Evolutionary conservation across 2,888 invertebrate species (phyloP).

Genomic region (Epirrita christyi): DNA sequence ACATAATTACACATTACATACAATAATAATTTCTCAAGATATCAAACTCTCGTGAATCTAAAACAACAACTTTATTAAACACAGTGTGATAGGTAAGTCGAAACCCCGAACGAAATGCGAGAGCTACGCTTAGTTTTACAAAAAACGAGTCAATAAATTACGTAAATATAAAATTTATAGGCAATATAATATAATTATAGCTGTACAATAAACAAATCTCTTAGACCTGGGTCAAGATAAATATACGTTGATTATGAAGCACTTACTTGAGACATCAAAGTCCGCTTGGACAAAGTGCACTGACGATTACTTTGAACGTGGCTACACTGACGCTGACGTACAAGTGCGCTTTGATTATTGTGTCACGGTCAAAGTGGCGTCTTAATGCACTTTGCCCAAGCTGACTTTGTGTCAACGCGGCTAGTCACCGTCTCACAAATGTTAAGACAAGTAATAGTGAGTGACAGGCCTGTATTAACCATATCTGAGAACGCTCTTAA

Average conservation of each 20-base stretch:
- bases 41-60: conserved; percentile 76
- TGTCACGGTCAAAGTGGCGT: no score
- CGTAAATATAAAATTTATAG: conserved; percentile 80
- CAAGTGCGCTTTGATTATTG: no score
- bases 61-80: conserved; percentile 75
- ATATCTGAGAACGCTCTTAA: no score
- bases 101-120: conserved; percentile 79
- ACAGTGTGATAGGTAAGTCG: conserved; percentile 71
- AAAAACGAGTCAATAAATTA: conserved; percentile 81
- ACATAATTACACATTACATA: conserved; percentile 84
- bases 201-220: conserved; percentile 72
- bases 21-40: conserved; percentile 83
- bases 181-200: conserved; percentile 64
- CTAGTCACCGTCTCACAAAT: no score
- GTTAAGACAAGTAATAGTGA: no score
- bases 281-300: no score
- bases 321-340: no score
- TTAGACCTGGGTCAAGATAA: conserved; percentile 41
- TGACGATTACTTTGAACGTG: no score
- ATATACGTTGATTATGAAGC: conserved; percentile 33
- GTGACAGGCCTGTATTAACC: no score
- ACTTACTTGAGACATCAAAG: not conserved
- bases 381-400: no score
- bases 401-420: no score
- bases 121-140: conserved; percentile 70